These are phyloP conservation scores for Diarsia brunnea DNA, from an alignment of 2,888 invertebrate species.

Conservation along the genomic window DNA sequence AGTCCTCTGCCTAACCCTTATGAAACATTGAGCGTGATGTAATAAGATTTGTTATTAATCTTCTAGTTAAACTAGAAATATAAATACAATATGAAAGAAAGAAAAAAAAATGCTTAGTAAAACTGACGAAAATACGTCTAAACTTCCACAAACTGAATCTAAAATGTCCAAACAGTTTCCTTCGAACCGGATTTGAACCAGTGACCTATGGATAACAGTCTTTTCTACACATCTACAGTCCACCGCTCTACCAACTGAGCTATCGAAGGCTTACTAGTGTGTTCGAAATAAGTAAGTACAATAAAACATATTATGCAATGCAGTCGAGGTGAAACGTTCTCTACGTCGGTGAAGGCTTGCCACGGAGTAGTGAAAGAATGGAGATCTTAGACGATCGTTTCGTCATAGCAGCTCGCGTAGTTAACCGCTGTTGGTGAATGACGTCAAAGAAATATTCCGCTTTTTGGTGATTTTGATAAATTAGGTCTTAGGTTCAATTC, in stretches of 20 bases:
- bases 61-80: too few relatives aligned
- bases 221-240: constrained; percentile 79
- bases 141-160: too few relatives aligned
- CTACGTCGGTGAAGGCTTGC: constrained; percentile 8
- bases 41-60: too few relatives aligned
- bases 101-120: too few relatives aligned
- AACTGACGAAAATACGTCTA: too few relatives aligned
- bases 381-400: constrained; percentile 4
- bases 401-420: not conserved
- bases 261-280: constrained; percentile 82
- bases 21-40: too few relatives aligned
- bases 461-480: not conserved
- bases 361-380: constrained; percentile 29
- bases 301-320: constrained; percentile 38
- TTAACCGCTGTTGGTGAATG: not conserved
- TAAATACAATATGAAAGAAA: too few relatives aligned
- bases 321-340: constrained; percentile 36
- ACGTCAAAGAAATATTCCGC: not conserved
- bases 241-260: constrained; percentile 90
- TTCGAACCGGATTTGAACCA: constrained; percentile 92
- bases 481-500: not conserved
- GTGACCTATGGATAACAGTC: constrained; percentile 90
- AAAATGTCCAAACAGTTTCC: constrained; percentile 76
- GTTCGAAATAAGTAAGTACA: constrained; percentile 16
- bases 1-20: too few relatives aligned